Percentiles rank a stretch among this genome's conserved stretches.
Evolutionary conservation across 2,888 invertebrate genomes (phyloP).

Genomic region (Epirrhoe alternata): DNA sequence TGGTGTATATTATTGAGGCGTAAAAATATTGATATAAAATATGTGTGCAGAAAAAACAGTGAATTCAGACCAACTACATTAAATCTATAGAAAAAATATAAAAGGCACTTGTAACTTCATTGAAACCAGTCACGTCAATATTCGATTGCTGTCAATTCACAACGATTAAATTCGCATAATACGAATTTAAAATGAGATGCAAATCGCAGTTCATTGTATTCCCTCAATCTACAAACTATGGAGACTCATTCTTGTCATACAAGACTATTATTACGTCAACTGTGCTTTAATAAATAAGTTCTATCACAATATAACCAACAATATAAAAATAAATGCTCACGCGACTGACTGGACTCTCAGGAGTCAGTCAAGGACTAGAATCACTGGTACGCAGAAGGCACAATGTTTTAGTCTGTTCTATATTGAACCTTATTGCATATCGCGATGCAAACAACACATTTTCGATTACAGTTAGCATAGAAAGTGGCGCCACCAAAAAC

Average conservation of each 20-base stretch:
- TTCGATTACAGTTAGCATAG: neutral
- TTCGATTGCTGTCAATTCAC: neutral
- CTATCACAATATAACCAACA: conserved; percentile 73
- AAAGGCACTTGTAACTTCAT: neutral
- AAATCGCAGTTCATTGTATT: conserved; percentile 49
- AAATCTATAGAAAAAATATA: neutral
- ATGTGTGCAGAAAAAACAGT: too few relatives aligned
- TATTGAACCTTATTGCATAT: conserved; percentile 17
- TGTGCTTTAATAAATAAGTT: conserved; percentile 65
- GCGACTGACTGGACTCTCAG: conserved; percentile 68
- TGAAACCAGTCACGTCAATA: neutral
- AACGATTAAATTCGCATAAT: neutral
- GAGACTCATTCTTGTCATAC: conserved; percentile 62
- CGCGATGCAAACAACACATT: neutral
- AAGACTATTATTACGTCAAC: conserved; percentile 57
- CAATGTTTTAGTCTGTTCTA: conserved; percentile 50
- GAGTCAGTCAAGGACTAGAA: conserved; percentile 77
- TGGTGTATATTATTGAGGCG: too few relatives aligned
- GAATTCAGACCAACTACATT: too few relatives aligned
- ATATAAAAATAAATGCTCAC: conserved; percentile 84
- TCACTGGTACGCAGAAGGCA: conserved; percentile 81
- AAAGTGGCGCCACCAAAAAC: conserved; percentile 3
- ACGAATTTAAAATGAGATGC: conserved; percentile 16
- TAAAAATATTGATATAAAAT: too few relatives aligned
- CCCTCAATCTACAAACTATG: conserved; percentile 47